Conservation (phyloP, 2,888 invertebrate species). For the Diarsia brunnea region DNA sequence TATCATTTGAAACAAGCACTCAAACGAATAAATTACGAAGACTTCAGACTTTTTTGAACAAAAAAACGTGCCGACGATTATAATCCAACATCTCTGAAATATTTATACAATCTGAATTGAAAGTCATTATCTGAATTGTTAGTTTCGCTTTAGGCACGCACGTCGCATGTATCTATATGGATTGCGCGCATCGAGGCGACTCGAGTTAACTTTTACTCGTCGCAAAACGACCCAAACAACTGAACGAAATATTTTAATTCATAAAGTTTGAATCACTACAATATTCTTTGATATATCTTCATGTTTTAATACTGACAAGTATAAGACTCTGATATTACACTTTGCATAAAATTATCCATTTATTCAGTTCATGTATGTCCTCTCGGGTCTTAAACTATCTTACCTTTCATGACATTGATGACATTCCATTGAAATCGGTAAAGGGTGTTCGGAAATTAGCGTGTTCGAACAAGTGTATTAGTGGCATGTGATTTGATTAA, state of each 20-base stretch:
- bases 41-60: neutral
- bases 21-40: slow-evolving; percentile 20
- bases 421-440: neutral
- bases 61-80: neutral
- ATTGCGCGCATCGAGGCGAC: neutral
- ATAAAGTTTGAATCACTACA: neutral
- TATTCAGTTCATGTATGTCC: neutral
- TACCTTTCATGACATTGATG: neutral
- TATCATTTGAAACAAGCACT: slow-evolving; percentile 34
- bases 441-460: neutral
- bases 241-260: neutral
- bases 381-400: neutral
- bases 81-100: slow-evolving; percentile 9
- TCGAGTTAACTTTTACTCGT: neutral
- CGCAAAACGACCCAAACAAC: neutral
- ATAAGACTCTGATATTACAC: too few species aligned
- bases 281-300: too few species aligned
- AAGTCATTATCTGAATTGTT: slow-evolving; percentile 13
- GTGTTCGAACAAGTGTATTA: neutral
- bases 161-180: neutral
- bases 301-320: too few species aligned
- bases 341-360: neutral
- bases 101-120: slow-evolving; percentile 21
- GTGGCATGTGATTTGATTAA: neutral
- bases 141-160: neutral